Conservation (phyloP, 2,888 invertebrate species). For the Kryphioiulus occultus region DNA sequence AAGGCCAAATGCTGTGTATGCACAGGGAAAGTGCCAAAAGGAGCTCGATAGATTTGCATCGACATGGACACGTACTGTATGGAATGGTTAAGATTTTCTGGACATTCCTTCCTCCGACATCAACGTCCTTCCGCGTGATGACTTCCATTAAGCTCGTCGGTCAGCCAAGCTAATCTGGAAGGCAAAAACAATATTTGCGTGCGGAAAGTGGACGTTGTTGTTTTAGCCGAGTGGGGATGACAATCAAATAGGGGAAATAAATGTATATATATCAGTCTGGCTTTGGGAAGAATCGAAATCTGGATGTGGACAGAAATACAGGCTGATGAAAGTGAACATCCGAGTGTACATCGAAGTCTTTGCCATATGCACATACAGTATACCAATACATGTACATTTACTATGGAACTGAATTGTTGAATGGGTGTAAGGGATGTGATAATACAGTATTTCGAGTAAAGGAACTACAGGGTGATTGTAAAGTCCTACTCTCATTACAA, state of each 20-base stretch:
- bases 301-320: not conserved
- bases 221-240: conserved; percentile 24
- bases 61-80: not conserved
- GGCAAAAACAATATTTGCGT: conserved; percentile 39
- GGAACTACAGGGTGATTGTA: no score
- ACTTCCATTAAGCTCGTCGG: conserved; percentile 14
- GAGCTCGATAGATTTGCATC: not conserved
- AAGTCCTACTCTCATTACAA: no score
- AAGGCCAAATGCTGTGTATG: no score
- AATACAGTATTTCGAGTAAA: no score
- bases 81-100: not conserved
- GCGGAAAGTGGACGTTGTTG: not conserved
- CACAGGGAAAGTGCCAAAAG: not conserved
- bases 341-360: not conserved
- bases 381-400: no score
- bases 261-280: not conserved
- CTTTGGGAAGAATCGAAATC: not conserved
- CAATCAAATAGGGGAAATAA: not conserved
- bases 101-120: not conserved
- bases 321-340: not conserved
- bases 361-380: not conserved
- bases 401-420: no score
- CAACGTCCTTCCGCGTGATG: not conserved
- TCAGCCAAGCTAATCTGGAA: conserved; percentile 24
- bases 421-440: no score